phyloP scores from a whole-genome alignment of 2,113 vertebrate species.

The Notarius lentiginosus region DNA sequence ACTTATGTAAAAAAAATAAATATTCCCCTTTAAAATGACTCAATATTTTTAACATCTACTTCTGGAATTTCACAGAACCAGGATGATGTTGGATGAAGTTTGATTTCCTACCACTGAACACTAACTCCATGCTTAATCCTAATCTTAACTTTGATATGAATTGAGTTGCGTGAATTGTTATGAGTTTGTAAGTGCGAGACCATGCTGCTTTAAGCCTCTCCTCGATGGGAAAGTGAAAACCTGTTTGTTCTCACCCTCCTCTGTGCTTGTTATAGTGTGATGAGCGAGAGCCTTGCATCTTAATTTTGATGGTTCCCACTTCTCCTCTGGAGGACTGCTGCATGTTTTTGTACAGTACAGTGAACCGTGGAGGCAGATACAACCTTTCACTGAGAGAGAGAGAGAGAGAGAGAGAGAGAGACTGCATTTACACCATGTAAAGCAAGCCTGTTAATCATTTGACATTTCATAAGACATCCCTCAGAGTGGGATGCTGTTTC shows the following conservation, averaged over 20 bases:
- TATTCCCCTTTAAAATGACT: neutral
- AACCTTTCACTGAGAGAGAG: neutral
- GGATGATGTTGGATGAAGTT: neutral
- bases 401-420: neutral
- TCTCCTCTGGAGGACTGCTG: neutral
- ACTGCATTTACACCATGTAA: neutral
- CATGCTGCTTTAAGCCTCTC: constrained; percentile 3
- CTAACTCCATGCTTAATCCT: neutral
- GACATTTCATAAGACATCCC: constrained; percentile 12
- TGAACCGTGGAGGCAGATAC: constrained; percentile 10
- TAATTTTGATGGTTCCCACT: constrained; percentile 10
- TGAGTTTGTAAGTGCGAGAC: neutral
- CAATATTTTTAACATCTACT: neutral
- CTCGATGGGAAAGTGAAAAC: constrained; percentile 36
- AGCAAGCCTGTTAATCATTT: constrained; percentile 19
- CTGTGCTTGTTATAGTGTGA: constrained; percentile 31
- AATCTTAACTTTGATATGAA: neutral
- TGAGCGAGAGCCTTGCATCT: constrained; percentile 40
- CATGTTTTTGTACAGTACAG: neutral
- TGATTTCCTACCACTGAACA: neutral
- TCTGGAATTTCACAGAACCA: neutral
- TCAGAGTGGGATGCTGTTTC: neutral
- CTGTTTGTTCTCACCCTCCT: constrained; percentile 26
- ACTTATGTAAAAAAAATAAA: neutral
- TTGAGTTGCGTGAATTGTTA: neutral